A percentile compares a stretch with the other conserved stretches of the same genome.
Conservation (phyloP, 2,797 vertebrate species). For the Clamator glandarius region DNA sequence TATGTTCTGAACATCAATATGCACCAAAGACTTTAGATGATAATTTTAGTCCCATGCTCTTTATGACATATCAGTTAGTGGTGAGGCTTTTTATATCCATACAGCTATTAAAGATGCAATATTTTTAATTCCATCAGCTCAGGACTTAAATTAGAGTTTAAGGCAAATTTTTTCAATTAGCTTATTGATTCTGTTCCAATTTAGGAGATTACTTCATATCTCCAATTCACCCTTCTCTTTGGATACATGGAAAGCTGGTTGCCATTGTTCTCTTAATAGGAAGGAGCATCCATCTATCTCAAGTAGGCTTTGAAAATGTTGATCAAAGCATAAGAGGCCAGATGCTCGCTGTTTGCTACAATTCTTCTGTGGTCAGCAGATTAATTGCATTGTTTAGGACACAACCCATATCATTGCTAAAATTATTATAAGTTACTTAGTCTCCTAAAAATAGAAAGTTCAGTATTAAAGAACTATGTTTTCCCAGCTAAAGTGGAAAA, state of each 20-base stretch:
- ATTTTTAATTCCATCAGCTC: constrained; percentile 12
- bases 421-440: constrained; percentile 4
- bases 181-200: constrained; percentile 52
- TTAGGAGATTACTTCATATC: constrained; percentile 36
- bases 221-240: constrained; percentile 44
- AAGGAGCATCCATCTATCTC: constrained; percentile 32
- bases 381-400: constrained; percentile 28
- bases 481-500: background rate
- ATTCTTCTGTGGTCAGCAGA: background rate
- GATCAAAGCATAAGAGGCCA: constrained; percentile 36
- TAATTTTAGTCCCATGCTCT: background rate
- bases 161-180: constrained; percentile 54
- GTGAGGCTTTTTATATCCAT: background rate
- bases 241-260: background rate
- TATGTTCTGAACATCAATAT: background rate
- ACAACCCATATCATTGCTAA: background rate
- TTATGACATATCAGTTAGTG: background rate
- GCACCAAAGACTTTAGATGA: background rate
- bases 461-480: background rate
- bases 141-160: background rate
- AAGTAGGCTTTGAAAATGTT: constrained; percentile 50
- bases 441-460: background rate
- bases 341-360: constrained; percentile 3
- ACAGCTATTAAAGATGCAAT: background rate
- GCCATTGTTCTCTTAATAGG: constrained; percentile 47